Evolutionary conservation across 2,113 vertebrate species (phyloP).

Genomic region (Anguilla rostrata): DNA sequence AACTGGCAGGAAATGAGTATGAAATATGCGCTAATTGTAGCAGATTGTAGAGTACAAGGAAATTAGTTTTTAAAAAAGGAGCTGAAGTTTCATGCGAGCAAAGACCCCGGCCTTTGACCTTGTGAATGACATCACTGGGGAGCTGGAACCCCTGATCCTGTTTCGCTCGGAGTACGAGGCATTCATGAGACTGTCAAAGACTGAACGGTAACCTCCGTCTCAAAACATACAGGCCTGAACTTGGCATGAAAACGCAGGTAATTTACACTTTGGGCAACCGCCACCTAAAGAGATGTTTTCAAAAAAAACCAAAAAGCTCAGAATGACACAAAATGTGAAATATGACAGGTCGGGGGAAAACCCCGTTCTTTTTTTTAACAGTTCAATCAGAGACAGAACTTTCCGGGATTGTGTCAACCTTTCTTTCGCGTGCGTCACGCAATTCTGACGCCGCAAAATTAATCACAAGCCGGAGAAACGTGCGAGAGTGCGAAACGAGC

Average conservation of each 20-base stretch:
- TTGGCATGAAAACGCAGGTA: slow-evolving; percentile 33
- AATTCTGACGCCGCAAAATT: slow-evolving; percentile 48
- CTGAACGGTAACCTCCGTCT: slow-evolving; percentile 51
- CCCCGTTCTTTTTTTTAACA: slow-evolving; percentile 40
- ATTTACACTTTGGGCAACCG: slow-evolving; percentile 58
- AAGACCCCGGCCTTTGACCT: slow-evolving; percentile 36
- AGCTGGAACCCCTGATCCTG: slow-evolving; percentile 42
- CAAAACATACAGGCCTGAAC: slow-evolving; percentile 60
- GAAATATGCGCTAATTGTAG: background rate
- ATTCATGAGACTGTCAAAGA: slow-evolving; percentile 51
- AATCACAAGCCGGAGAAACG: background rate
- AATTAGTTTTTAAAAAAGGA: background rate
- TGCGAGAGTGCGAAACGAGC: background rate
- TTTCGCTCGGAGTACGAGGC: slow-evolving; percentile 54
- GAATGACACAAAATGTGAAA: slow-evolving; percentile 45
- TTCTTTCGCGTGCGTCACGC: slow-evolving; percentile 50
- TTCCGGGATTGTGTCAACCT: slow-evolving; percentile 59
- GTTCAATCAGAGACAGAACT: slow-evolving; percentile 58
- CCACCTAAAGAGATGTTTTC: slow-evolving; percentile 46
- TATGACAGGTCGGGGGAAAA: slow-evolving; percentile 59
- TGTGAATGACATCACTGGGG: slow-evolving; percentile 32
- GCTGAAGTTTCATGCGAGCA: slow-evolving; percentile 37
- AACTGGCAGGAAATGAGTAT: background rate
- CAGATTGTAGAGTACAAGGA: background rate
- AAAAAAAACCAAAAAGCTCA: slow-evolving; percentile 21